phyloP scores from a whole-genome alignment of 2,113 vertebrate genomes.

The Saimiri boliviensis region DNA sequence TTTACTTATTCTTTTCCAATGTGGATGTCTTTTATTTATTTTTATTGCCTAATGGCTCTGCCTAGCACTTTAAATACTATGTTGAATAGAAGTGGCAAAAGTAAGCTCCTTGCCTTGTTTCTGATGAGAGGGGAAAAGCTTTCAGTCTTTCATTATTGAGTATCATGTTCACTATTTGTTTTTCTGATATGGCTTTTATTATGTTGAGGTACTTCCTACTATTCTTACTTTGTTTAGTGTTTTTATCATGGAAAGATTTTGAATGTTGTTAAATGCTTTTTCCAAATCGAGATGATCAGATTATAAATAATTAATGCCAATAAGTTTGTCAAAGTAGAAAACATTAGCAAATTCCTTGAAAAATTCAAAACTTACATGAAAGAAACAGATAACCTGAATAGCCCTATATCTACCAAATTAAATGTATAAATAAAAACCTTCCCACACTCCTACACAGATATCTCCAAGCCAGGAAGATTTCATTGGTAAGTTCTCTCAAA shows the following conservation, averaged over 20 bases:
- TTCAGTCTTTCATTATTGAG: neutral
- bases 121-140: neutral
- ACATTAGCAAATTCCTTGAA: neutral
- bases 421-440: neutral
- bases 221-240: neutral
- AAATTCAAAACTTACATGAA: neutral
- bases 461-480: neutral
- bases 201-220: neutral
- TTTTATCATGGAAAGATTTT: neutral
- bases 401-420: neutral
- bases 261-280: neutral
- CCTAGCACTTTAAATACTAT: neutral
- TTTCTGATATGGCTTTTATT: neutral
- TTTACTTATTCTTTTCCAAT: neutral
- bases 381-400: neutral
- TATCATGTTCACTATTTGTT: neutral
- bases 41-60: neutral
- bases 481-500: neutral
- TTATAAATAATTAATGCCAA: neutral
- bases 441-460: neutral
- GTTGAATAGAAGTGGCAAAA: neutral
- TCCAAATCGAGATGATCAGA: neutral
- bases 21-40: neutral
- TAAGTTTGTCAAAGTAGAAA: neutral
- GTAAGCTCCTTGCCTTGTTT: neutral